These are phyloP conservation scores for Ashinkailepas kermadecensis DNA, from an alignment of 2,888 invertebrate species.

Conservation along the genomic window DNA sequence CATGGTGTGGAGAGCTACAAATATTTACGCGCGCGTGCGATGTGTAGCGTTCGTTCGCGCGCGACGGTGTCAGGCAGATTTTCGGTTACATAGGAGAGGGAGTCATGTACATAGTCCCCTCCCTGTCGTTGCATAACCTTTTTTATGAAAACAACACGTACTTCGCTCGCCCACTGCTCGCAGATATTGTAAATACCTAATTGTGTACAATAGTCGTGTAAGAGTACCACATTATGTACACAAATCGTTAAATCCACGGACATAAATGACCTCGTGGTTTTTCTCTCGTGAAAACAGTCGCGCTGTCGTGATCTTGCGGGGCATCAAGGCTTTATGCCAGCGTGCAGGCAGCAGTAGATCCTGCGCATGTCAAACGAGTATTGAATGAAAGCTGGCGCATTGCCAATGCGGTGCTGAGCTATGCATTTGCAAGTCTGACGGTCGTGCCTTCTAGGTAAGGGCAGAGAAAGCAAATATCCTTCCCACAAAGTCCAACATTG, in stretches of 20 bases:
- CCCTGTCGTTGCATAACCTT: slow-evolving; percentile 2
- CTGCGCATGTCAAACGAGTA: too few relatives aligned
- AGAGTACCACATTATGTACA: slow-evolving; percentile 21
- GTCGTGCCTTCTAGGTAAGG: too few relatives aligned
- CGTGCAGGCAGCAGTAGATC: too few relatives aligned
- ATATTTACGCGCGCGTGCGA: slow-evolving; percentile 5
- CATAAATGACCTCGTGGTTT: neutral
- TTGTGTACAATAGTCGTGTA: slow-evolving; percentile 21
- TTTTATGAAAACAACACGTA: slow-evolving; percentile 19
- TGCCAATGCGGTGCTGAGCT: too few relatives aligned
- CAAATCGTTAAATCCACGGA: slow-evolving; percentile 23
- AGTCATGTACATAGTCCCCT: slow-evolving; percentile 5
- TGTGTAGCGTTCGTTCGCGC: neutral
- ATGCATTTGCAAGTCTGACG: too few relatives aligned
- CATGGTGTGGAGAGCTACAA: slow-evolving; percentile 16
- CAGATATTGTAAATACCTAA: slow-evolving; percentile 19
- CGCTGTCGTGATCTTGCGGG: too few relatives aligned
- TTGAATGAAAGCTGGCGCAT: too few relatives aligned
- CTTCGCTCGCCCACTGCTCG: slow-evolving; percentile 14
- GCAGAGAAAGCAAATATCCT: too few relatives aligned
- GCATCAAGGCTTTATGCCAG: too few relatives aligned
- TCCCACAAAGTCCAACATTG: too few relatives aligned
- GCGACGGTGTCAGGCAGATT: neutral
- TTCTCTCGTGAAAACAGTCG: too few relatives aligned
- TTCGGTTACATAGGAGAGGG: neutral